Base-by-base conservation (phyloP, 2,113 vertebrate genomes). In the Ranitomeya imitator region DNA sequence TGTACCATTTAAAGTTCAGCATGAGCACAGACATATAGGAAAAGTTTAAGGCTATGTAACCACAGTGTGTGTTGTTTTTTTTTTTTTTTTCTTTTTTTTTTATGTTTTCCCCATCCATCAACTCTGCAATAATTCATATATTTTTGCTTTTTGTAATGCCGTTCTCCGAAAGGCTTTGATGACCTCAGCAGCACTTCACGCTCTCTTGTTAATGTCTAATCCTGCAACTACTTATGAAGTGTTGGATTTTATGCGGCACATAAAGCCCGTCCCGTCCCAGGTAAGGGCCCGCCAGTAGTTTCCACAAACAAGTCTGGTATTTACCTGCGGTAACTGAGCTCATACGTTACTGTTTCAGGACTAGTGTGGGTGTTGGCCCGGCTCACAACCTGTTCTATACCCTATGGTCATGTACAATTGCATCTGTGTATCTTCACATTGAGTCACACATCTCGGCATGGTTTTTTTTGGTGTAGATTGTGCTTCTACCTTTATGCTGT, bases 331-430 rank as follows among this genome's bases (percentile, higher is more conserved):
- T 81, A 12, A 37, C 26, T 14, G 14, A 11, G 79, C 79, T 76
- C 37, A 10, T 76, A 52, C 45, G 19, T 76, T 57, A 16, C 51
- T 21, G 21, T 55, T 81, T 80, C 23, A 19, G 59, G 60, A 23
- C 15, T 76, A 19, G 12, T 31, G 7, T 45, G 79, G 78, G 79
- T 60, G 79, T 73, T 81, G 86, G 65, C 78, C 74, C 9, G 5
- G 37, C 7, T n/a, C 51, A 57, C 23, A 87, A 79, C 86, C 78
- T 21, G 86, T 81, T 87, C 81, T 59, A 74, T 87, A 60, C 73
- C 78, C 86, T 37, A 2, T 69, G 9, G 86, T 52, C 79, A 87
- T 81, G 79, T 16, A 9, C 26, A 87, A 51, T 16, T 51, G 11
- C 52, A 45, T 1, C 59, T 13, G 12, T 21, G 13, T 14, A 52